Evolutionary conservation across 2,888 invertebrate species (phyloP).

Genomic region (Mesorhabditis sp.): DNA sequence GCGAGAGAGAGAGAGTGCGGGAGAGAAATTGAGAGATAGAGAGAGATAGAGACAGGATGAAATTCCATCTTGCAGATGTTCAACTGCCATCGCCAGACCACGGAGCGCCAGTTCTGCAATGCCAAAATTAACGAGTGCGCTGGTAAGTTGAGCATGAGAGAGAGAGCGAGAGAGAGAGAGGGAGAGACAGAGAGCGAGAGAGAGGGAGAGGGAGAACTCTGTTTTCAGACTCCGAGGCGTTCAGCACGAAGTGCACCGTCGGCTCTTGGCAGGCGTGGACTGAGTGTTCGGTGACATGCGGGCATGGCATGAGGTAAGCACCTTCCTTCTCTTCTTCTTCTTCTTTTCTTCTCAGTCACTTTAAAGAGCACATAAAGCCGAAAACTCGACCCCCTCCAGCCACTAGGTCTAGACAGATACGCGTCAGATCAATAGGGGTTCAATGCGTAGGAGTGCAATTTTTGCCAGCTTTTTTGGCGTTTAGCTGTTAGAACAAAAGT

Average conservation of each 20-base stretch:
- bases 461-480: too few relatives aligned
- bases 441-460: too few relatives aligned
- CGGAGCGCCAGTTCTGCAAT: conserved; percentile 70
- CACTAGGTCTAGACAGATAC: too few relatives aligned
- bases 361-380: too few relatives aligned
- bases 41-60: not conserved
- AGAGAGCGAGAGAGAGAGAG: not conserved
- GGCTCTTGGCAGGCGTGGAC: conserved; percentile 75
- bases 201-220: not conserved
- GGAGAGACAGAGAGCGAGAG: not conserved
- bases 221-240: conserved; percentile 54
- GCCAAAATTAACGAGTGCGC: conserved; percentile 56
- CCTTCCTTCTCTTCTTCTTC: too few relatives aligned
- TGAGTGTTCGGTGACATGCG: conserved; percentile 78
- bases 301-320: conserved; percentile 73
- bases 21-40: too few relatives aligned
- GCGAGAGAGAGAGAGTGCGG: too few relatives aligned
- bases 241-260: conserved; percentile 68
- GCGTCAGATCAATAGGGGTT: too few relatives aligned
- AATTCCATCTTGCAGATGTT: conserved; percentile 46
- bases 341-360: too few relatives aligned
- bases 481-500: too few relatives aligned
- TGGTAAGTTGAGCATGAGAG: conserved; percentile 21
- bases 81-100: conserved; percentile 66
- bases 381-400: too few relatives aligned